Conservation (phyloP, 2,113 vertebrate genomes). For the Poecilia latipinna region DNA sequence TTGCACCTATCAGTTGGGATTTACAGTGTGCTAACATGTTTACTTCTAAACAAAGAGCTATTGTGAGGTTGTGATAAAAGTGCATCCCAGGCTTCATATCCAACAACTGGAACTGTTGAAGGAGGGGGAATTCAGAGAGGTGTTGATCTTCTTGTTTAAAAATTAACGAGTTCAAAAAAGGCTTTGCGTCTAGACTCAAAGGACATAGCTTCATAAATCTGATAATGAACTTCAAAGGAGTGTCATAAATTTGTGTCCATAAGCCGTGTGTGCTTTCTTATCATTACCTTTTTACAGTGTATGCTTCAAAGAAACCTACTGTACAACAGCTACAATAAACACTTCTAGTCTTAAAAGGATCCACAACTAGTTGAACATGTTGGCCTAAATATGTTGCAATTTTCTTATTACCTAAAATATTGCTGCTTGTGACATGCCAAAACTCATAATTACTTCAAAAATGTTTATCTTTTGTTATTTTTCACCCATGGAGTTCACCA, state of each 20-base stretch:
- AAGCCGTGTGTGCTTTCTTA: background rate
- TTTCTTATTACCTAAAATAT: too few relatives aligned
- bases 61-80: constrained; percentile 7
- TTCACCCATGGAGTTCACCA: too few relatives aligned
- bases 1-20: constrained; percentile 31
- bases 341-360: background rate
- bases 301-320: background rate
- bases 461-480: too few relatives aligned
- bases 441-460: too few relatives aligned
- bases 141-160: constrained; percentile 9
- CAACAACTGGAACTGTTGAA: background rate
- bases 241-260: background rate
- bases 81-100: constrained; percentile 6
- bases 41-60: background rate
- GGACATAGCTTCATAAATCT: background rate
- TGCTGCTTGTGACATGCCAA: too few relatives aligned
- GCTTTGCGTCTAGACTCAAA: background rate
- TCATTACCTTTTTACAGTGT: background rate
- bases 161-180: constrained; percentile 22
- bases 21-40: background rate
- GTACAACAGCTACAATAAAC: background rate
- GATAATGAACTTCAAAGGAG: constrained; percentile 42
- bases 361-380: too few relatives aligned
- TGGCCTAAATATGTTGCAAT: too few relatives aligned
- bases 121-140: background rate